Conservation (phyloP, 92 coral and sea anemone species). For the Porites evermanni region DNA sequence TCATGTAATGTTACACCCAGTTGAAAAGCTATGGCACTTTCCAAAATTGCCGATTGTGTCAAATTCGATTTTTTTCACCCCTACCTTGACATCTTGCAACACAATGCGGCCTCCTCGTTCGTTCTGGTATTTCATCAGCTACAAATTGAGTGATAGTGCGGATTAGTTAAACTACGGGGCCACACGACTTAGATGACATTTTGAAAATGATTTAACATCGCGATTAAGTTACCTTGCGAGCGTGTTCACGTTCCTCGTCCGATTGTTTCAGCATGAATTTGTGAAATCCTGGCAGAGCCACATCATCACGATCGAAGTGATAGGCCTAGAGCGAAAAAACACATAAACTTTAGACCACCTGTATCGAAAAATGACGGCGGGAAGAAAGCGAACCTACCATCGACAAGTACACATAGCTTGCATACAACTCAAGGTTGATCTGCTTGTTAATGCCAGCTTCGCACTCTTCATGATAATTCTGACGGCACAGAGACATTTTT, state of each 20-base stretch:
- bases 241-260: conserved; percentile 95
- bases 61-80: conserved; percentile 1
- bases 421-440: conserved; percentile 97
- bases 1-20: too few species aligned
- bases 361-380: background rate
- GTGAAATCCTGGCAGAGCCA: conserved; percentile 86
- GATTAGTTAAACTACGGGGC: background rate
- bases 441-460: conserved; percentile 97
- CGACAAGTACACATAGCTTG: conserved; percentile 91
- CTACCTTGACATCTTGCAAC: conserved; percentile 68
- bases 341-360: background rate
- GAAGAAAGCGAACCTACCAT: conserved; percentile 56
- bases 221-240: conserved; percentile 70
- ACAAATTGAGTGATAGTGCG: too few species aligned
- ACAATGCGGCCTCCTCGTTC: conserved; percentile 85
- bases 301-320: conserved; percentile 98
- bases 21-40: too few species aligned
- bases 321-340: conserved; percentile 82
- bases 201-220: too few species aligned
- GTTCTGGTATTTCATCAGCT: conserved; percentile 90
- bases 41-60: too few species aligned
- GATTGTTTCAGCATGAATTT: conserved; percentile 88
- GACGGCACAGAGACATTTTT: conserved; percentile 87
- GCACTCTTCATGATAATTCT: conserved; percentile 95
- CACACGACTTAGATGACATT: background rate